A percentile compares a stretch with the other conserved stretches of the same genome.
These are phyloP conservation scores for Ephestia elutella DNA, from an alignment of 1,140 invertebrate genomes.

Conservation along the genomic window DNA sequence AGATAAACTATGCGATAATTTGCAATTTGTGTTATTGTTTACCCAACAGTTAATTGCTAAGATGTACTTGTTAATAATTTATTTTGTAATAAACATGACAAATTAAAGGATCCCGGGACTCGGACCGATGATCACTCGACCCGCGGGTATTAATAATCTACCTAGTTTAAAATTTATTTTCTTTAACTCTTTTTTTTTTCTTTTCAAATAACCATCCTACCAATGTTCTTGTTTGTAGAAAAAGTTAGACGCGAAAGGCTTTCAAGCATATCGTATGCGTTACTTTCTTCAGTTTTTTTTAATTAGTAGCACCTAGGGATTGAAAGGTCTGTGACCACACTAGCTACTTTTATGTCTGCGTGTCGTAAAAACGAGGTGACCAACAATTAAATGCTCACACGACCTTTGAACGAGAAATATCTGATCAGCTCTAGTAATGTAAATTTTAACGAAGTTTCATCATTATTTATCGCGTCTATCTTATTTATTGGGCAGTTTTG, in stretches of 20 bases:
- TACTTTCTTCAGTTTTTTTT: too few species aligned
- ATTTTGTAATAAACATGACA: not conserved
- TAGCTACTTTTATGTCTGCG: not conserved
- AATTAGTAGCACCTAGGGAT: too few species aligned
- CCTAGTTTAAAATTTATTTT: too few species aligned
- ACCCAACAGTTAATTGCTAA: not conserved
- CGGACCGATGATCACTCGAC: too few species aligned
- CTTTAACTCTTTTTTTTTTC: too few species aligned
- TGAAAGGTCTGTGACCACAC: too few species aligned
- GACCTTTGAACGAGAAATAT: not conserved
- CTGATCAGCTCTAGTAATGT: not conserved
- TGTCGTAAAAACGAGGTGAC: not conserved
- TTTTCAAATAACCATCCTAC: too few species aligned
- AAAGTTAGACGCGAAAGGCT: too few species aligned
- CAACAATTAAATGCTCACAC: not conserved
- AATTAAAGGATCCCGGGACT: too few species aligned
- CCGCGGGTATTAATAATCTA: too few species aligned
- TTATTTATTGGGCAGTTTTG: not conserved
- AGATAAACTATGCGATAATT: not conserved
- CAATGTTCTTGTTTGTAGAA: too few species aligned
- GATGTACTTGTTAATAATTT: not conserved
- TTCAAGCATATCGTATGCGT: too few species aligned
- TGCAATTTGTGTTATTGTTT: not conserved
- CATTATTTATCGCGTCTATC: not conserved
- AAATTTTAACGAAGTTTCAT: not conserved